phyloP scores from a whole-genome alignment of 2,113 vertebrate genomes.

The Cisticola juncidis region DNA sequence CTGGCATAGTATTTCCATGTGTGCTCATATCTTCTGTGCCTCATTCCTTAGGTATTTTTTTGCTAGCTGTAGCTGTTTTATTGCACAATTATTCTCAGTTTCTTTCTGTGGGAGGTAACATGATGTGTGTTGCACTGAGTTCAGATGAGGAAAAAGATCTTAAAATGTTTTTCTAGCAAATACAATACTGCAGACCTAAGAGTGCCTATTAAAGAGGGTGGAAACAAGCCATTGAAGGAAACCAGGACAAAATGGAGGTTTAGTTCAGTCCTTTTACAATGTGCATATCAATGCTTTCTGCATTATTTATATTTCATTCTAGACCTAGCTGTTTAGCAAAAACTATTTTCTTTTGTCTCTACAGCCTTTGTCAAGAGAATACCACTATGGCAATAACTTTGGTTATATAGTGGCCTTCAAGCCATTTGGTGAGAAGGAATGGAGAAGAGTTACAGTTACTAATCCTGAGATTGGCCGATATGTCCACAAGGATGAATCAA shows the following conservation, averaged over 20 bases:
- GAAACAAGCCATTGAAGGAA: background rate
- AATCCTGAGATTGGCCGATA: slow-evolving; percentile 86
- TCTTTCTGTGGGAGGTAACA: background rate
- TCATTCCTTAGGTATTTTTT: background rate
- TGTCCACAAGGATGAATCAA: slow-evolving; percentile 88
- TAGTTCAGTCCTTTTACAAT: background rate
- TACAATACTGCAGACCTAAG: background rate
- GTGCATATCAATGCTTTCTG: background rate
- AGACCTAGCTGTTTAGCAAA: background rate
- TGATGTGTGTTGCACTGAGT: background rate
- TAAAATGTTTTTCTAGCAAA: background rate
- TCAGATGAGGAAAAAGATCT: background rate
- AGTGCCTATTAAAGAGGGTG: rapidly evolving
- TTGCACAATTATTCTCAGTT: background rate
- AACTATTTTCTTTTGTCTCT: background rate
- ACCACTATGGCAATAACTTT: slow-evolving; percentile 92
- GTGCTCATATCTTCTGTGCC: background rate
- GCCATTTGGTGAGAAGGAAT: slow-evolving; percentile 78
- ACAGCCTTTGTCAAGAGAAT: slow-evolving; percentile 91
- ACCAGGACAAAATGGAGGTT: background rate
- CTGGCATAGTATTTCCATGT: background rate
- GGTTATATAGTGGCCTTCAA: slow-evolving; percentile 96
- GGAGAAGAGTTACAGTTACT: slow-evolving; percentile 88
- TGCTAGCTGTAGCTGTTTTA: background rate
- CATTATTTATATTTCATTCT: background rate